A percentile compares a stretch with the other conserved stretches of the same genome.
These are phyloP conservation scores for Apistogramma diplotaenia DNA, from an alignment of 2,113 vertebrate genomes.

Conservation along the genomic window DNA sequence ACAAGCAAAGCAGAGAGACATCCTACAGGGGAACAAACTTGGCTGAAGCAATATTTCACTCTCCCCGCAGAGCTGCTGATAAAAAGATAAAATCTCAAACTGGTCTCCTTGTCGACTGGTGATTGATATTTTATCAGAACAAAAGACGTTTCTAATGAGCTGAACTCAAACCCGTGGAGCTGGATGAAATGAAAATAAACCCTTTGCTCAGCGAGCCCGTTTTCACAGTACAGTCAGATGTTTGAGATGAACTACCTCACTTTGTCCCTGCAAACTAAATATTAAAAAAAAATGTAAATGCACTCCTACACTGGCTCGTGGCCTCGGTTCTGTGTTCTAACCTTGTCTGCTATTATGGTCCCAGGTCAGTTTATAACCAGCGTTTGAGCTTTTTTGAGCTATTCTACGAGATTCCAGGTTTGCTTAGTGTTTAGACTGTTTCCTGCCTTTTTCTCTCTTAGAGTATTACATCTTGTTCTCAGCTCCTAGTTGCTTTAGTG, in stretches of 20 bases:
- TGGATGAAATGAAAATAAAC: background rate
- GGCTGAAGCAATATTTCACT: constrained; percentile 23
- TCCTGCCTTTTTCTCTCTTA: no score
- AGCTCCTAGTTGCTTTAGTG: no score
- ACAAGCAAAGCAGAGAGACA: constrained; percentile 6
- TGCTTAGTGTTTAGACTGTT: no score
- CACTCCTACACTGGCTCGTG: constrained; percentile 56
- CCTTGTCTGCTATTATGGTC: no score
- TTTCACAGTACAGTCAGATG: background rate
- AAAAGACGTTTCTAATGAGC: background rate
- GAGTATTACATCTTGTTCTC: no score
- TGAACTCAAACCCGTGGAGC: background rate
- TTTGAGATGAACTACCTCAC: constrained; percentile 1
- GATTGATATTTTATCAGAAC: constrained; percentile 41
- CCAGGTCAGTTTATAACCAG: no score
- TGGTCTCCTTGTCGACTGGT: background rate
- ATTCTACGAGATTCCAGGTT: no score
- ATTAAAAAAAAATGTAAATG: constrained; percentile 72
- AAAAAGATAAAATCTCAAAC: constrained; percentile 35
- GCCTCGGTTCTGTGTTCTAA: constrained; percentile 47
- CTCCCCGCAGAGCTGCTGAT: constrained; percentile 31
- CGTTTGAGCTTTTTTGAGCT: no score
- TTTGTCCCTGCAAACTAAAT: constrained; percentile 44
- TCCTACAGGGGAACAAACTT: background rate
- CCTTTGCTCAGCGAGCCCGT: background rate